These are phyloP conservation scores for Bolinopsis microptera DNA, from an alignment of 37 sponge, comb jelly and placozoan species.

Conservation along the genomic window DNA sequence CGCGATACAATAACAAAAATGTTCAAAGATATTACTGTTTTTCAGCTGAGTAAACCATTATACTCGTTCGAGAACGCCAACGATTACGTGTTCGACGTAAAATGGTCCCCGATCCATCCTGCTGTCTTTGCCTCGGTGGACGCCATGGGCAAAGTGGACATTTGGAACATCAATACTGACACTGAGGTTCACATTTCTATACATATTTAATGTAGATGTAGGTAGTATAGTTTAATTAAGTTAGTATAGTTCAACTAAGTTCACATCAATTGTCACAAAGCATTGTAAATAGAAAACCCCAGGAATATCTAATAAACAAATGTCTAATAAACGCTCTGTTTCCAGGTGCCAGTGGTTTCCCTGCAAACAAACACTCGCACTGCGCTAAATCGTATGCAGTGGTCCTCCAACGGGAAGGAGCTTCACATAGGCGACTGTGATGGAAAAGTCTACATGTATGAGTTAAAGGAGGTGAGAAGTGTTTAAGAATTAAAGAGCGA, in stretches of 20 bases:
- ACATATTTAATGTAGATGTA: too few species aligned
- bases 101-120: constrained; percentile 96
- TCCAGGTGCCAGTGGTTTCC: constrained; percentile 79
- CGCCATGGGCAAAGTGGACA: constrained; percentile 79
- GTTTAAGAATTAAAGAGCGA: too few species aligned
- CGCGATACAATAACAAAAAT: too few species aligned
- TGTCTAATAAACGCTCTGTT: neutral
- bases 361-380: constrained; percentile 72
- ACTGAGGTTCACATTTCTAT: too few species aligned
- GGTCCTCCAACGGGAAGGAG: constrained; percentile 75
- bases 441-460: constrained; percentile 86
- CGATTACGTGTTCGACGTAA: constrained; percentile 95
- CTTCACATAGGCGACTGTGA: constrained; percentile 80
- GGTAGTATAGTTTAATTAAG: too few species aligned
- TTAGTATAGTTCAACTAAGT: too few species aligned
- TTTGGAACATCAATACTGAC: constrained; percentile 95
- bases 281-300: too few species aligned
- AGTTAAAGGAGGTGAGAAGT: constrained; percentile 82
- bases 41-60: constrained; percentile 71
- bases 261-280: too few species aligned
- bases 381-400: constrained; percentile 76
- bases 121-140: constrained; percentile 94
- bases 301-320: too few species aligned
- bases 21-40: too few species aligned
- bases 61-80: constrained; percentile 81